Percentiles rank a stretch among this genome's conserved stretches.
These are phyloP conservation scores for Acanthacorydalis orientalis DNA, from an alignment of 2,888 invertebrate genomes.

Conservation along the genomic window DNA sequence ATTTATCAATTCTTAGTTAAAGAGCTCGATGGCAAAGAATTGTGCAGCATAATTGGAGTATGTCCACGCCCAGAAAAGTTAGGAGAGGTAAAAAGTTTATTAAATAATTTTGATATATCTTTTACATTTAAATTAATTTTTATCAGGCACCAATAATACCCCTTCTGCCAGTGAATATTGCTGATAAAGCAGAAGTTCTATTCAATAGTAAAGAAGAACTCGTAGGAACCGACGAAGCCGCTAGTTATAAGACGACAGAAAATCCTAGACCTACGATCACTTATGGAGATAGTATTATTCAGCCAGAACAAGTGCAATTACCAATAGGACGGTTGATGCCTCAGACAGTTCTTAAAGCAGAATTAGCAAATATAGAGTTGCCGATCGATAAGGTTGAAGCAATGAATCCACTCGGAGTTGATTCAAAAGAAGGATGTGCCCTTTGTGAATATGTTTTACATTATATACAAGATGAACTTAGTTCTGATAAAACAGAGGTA, in stretches of 20 bases:
- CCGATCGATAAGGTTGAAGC: constrained; percentile 34
- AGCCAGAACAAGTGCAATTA: constrained; percentile 11
- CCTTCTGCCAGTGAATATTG: constrained; percentile 30
- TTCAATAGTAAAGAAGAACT: constrained; percentile 12
- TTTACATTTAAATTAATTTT: constrained; percentile 8
- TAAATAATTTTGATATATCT: background rate
- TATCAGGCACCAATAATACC: constrained; percentile 37
- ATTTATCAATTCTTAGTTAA: constrained; percentile 54
- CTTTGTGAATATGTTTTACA: constrained; percentile 73
- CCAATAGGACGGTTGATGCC: background rate
- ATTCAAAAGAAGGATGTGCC: constrained; percentile 42
- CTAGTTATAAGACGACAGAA: constrained; percentile 21
- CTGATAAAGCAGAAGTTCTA: constrained; percentile 6
- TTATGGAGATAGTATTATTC: constrained; percentile 9
- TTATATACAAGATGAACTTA: constrained; percentile 56
- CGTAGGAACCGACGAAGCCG: constrained; percentile 27
- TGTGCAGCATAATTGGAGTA: constrained; percentile 55
- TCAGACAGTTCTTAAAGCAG: constrained; percentile 16
- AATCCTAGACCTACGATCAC: constrained; percentile 11
- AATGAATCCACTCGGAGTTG: constrained; percentile 19
- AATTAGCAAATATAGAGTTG: constrained; percentile 25
- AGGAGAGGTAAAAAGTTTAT: constrained; percentile 5
- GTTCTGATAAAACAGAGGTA: constrained; percentile 50
- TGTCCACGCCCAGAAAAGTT: constrained; percentile 30
- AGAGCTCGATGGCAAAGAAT: constrained; percentile 47